A percentile compares a stretch with the other conserved stretches of the same genome.
These are phyloP conservation scores for Halcyon badia DNA, from an alignment of 2,797 vertebrate genomes.

Conservation along the genomic window DNA sequence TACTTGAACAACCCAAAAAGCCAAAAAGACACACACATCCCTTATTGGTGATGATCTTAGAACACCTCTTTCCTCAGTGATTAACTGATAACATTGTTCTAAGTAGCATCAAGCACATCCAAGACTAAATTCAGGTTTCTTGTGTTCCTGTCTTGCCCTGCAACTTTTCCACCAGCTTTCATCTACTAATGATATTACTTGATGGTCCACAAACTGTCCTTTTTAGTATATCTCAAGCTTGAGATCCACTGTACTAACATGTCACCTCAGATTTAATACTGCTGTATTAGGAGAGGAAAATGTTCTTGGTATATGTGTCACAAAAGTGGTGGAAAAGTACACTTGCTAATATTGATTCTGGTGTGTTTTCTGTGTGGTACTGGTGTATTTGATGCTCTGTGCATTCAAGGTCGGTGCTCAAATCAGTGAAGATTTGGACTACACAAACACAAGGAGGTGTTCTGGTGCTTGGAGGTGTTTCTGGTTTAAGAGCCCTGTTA, in stretches of 20 bases:
- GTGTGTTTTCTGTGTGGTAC: neutral
- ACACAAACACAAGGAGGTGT: fast-evolving
- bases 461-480: neutral
- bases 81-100: neutral
- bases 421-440: neutral
- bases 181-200: neutral
- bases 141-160: neutral
- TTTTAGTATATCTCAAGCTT: neutral
- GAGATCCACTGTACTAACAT: neutral
- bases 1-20: neutral
- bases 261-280: neutral
- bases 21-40: fast-evolving
- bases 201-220: neutral
- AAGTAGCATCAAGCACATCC: neutral
- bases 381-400: neutral
- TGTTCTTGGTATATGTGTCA: neutral
- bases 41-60: neutral
- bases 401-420: fast-evolving
- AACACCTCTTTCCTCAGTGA: neutral
- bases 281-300: neutral
- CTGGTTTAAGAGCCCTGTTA: neutral
- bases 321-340: neutral
- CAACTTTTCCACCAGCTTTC: neutral
- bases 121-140: neutral
- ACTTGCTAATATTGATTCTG: neutral